These are phyloP conservation scores for Corapipo altera DNA, from an alignment of 2,113 vertebrate genomes.

Conservation along the genomic window DNA sequence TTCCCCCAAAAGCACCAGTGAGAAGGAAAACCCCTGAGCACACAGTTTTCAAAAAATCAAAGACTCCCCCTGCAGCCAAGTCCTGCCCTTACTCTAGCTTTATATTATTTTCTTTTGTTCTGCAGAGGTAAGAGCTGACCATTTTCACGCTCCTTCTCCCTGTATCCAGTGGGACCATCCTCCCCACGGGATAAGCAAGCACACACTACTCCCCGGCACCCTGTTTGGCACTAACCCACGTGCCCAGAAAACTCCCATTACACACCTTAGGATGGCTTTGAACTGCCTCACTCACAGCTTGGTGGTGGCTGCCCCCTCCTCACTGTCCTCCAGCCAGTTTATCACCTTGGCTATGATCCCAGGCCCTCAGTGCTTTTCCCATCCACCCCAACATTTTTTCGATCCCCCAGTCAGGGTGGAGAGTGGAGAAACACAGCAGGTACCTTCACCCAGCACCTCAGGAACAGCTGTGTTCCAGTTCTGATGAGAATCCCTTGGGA, in stretches of 20 bases:
- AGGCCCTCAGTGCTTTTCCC: neutral
- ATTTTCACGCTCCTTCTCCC: neutral
- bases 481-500: neutral
- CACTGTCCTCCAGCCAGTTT: neutral
- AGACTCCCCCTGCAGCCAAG: neutral
- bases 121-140: neutral
- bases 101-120: neutral
- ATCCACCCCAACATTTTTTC: neutral
- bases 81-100: neutral
- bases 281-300: neutral
- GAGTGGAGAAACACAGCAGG: rapidly evolving
- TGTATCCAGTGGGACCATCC: neutral
- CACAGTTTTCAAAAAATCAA: neutral
- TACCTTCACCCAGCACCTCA: neutral
- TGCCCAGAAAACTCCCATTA: neutral
- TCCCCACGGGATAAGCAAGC: neutral
- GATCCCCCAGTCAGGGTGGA: neutral
- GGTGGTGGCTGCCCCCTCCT: neutral
- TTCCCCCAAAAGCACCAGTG: neutral
- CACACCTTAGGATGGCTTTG: neutral
- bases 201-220: neutral
- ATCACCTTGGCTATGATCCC: neutral
- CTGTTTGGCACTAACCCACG: neutral
- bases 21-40: neutral
- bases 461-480: rapidly evolving